Conservation (phyloP, 2,113 vertebrate species). For the Labrus mixtus region DNA sequence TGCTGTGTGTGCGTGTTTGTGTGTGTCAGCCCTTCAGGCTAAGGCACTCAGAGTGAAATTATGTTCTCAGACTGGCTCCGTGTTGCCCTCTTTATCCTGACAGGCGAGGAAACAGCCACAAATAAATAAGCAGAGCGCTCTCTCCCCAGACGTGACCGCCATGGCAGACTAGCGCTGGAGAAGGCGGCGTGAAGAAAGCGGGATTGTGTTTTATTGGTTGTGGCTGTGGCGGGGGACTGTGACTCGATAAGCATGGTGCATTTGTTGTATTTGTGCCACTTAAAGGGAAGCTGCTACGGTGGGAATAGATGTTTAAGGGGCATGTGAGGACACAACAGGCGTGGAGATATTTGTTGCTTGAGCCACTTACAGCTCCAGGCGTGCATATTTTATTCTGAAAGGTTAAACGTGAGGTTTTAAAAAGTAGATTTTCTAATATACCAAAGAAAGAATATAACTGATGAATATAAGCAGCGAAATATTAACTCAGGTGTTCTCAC, state of each 20-base stretch:
- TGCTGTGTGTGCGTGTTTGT: slow-evolving; percentile 21
- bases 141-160: slow-evolving; percentile 76
- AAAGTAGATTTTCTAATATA: neutral
- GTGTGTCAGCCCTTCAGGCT: slow-evolving; percentile 72
- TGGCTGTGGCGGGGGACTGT: slow-evolving; percentile 59
- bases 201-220: slow-evolving; percentile 69
- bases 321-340: slow-evolving; percentile 66
- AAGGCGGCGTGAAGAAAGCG: slow-evolving; percentile 71
- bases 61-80: slow-evolving; percentile 81
- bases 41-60: slow-evolving; percentile 81
- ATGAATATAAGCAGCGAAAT: neutral
- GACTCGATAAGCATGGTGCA: slow-evolving; percentile 74
- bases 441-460: neutral
- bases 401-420: slow-evolving; percentile 6
- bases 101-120: slow-evolving; percentile 81
- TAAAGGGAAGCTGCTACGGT: slow-evolving; percentile 67
- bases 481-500: no score
- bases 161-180: slow-evolving; percentile 70
- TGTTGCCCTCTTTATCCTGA: slow-evolving; percentile 83
- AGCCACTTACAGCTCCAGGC: slow-evolving; percentile 18
- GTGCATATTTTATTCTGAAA: neutral
- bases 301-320: slow-evolving; percentile 63
- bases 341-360: slow-evolving; percentile 35
- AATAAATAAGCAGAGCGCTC: slow-evolving; percentile 79
- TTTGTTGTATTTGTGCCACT: slow-evolving; percentile 81